Conservation (phyloP, 1,140 invertebrate genomes). For the Neodiprion lecontei region DNA sequence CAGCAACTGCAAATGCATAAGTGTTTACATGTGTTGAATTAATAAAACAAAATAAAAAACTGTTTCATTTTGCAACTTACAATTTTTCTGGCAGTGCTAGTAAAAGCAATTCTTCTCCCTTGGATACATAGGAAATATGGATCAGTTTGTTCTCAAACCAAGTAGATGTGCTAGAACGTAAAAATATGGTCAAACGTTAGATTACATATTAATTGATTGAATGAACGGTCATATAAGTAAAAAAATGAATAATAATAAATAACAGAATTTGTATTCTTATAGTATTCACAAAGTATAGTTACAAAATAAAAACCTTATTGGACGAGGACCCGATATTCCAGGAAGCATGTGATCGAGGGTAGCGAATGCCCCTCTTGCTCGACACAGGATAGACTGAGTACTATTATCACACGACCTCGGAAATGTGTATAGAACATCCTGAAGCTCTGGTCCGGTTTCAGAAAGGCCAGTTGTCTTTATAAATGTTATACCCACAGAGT, state of each 20-base stretch:
- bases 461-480: constrained; percentile 67
- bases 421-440: constrained; percentile 72
- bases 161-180: constrained; percentile 62
- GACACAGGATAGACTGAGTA: constrained; percentile 59
- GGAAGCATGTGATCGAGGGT: constrained; percentile 73
- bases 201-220: background rate
- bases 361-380: constrained; percentile 70
- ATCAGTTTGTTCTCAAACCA: constrained; percentile 61
- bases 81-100: constrained; percentile 59
- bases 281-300: background rate
- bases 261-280: constrained; percentile 25
- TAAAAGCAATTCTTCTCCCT: constrained; percentile 65
- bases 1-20: constrained; percentile 55
- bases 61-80: constrained; percentile 43
- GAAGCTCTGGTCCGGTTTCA: constrained; percentile 68
- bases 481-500: constrained; percentile 68
- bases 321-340: constrained; percentile 66
- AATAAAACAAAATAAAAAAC: constrained; percentile 40
- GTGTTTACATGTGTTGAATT: constrained; percentile 47
- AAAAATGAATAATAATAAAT: constrained; percentile 21
- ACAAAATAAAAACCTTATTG: constrained; percentile 49
- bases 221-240: background rate
- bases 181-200: background rate
- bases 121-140: constrained; percentile 65
- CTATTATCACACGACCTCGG: constrained; percentile 68